These are phyloP conservation scores for Andrena minutula DNA, from an alignment of 2,888 invertebrate genomes.

Conservation along the genomic window DNA sequence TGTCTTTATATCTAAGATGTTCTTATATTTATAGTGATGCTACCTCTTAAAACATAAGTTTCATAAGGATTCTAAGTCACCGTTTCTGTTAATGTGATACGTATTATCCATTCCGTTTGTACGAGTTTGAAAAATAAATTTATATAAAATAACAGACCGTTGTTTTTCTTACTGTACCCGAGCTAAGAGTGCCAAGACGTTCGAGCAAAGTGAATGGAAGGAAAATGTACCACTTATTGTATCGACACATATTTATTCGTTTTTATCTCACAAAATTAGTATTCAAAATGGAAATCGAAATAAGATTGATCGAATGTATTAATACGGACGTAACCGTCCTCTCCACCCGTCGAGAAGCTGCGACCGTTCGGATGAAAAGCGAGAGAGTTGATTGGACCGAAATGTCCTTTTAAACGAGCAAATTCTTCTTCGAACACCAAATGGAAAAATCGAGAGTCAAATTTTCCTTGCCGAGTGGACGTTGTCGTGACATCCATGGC, in stretches of 20 bases:
- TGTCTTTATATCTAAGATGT: background rate
- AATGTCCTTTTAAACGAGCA: constrained; percentile 98
- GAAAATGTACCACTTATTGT: constrained; percentile 20
- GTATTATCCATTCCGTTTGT: constrained; percentile 26
- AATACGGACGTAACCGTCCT: constrained; percentile 98
- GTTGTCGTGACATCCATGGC: constrained; percentile 99
- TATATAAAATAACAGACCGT: background rate
- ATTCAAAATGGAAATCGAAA: constrained; percentile 98
- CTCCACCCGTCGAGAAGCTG: constrained; percentile 98
- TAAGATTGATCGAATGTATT: constrained; percentile 98
- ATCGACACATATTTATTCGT: constrained; percentile 38
- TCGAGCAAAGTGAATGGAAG: background rate
- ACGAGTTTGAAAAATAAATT: constrained; percentile 37
- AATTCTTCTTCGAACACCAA: constrained; percentile 92
- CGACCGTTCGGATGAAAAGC: constrained; percentile 99
- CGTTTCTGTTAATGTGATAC: background rate
- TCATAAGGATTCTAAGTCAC: constrained; percentile 8
- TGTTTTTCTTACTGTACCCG: constrained; percentile 1
- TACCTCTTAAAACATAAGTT: constrained; percentile 37
- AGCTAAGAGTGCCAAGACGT: background rate
- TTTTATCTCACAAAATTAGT: constrained; percentile 82
- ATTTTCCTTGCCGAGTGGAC: constrained; percentile 97
- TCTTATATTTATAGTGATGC: background rate
- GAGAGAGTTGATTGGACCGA: constrained; percentile 99
- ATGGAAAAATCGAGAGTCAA: constrained; percentile 94